phyloP scores from a whole-genome alignment of 2,113 vertebrate species.

The Genyomyrus donnyi region DNA sequence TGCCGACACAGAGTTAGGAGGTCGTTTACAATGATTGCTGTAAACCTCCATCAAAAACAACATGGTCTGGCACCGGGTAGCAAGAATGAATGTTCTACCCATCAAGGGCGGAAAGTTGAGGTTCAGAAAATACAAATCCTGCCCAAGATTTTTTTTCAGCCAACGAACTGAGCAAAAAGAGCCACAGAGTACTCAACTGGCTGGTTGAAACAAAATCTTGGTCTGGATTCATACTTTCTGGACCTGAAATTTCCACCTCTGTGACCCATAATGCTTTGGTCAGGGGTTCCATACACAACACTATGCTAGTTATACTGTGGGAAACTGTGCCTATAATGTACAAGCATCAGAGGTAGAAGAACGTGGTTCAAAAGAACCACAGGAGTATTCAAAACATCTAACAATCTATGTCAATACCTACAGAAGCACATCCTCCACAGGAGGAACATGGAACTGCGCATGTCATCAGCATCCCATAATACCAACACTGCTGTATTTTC shows the following conservation, averaged over 20 bases:
- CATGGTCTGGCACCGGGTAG: background rate
- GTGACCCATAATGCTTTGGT: background rate
- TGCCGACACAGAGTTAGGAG: slow-evolving; percentile 1
- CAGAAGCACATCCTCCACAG: background rate
- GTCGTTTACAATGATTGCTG: background rate
- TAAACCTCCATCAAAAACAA: too few species aligned
- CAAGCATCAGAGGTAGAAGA: background rate
- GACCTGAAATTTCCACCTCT: background rate
- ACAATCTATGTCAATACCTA: background rate
- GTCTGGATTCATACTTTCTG: background rate
- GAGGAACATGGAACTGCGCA: background rate
- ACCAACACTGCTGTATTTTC: background rate
- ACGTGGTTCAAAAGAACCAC: background rate
- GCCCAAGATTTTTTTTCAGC: background rate
- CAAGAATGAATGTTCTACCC: background rate
- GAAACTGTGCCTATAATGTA: background rate
- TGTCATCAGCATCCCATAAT: background rate
- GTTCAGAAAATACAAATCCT: background rate
- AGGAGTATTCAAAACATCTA: background rate
- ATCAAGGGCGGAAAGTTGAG: background rate
- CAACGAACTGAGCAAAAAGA: too few species aligned
- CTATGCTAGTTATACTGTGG: background rate
- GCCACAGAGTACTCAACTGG: too few species aligned
- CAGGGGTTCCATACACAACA: background rate
- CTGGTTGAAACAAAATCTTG: too few species aligned